Base-by-base conservation (phyloP, 2,888 invertebrate species). In the Sepioteuthis lessoniana region DNA sequence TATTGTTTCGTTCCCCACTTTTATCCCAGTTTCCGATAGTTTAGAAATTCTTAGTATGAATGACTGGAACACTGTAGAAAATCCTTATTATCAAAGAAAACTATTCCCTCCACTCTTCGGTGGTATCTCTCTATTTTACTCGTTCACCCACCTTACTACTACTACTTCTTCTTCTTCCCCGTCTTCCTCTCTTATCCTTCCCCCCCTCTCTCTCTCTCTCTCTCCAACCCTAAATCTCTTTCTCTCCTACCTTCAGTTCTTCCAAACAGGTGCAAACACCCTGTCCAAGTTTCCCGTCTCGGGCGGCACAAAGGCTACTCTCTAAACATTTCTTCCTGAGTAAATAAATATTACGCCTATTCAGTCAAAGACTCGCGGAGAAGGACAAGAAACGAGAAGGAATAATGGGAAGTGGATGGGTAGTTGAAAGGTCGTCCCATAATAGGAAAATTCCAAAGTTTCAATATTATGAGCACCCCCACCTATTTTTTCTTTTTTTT, bases 271-370 rank as follows among this genome's bases (percentile, higher is more conserved):
- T 76, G 76, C 76, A 35, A 76, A 76, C 76, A 76, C 76, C 76
- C 76, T 76, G 76, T 35, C n/a, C 76, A n/a, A 76, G 35, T 76
- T n/a, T 35, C n/a, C 19, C 76, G 76, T 76, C 76, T 76, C 76
- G 35, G 35, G 16, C 76, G 35, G 76, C 76, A 76, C 76, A 76
- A 76, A 76, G 76, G 76, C 10, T 35, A 16, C 76, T 76, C 76
- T 76, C 76, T 35, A 76, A 76, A 76, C 76, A 76, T n/a, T 76
- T 76, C 76, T 35, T 76, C 19, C 76, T 76, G 76, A n/a, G 76
- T 76, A 76, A 76, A 76, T 76, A 76, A 76, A 76, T 76, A 76
- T 76, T n/a, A 76, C 76, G 76, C 76, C n/a, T 35, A 76, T 76
- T 76, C n/a, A 76, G 76, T 76, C n/a, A 3, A 35, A 76, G n/a